phyloP scores from a whole-genome alignment of 37 sponge, comb jelly and placozoan genomes.

The Spongia lamella region DNA sequence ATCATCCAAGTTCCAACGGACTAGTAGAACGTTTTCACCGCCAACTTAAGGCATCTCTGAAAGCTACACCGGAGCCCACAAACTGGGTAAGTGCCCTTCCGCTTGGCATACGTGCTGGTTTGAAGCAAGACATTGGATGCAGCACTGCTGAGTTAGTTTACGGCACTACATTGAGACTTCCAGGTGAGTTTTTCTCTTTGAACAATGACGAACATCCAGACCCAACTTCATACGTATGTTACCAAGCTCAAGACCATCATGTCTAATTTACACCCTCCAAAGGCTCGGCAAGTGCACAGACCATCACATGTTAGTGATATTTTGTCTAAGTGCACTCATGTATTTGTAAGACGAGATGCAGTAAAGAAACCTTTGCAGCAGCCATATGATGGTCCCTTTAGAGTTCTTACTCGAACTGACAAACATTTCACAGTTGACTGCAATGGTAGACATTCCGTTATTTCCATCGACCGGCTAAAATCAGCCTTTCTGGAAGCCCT shows the following conservation, averaged over 20 bases:
- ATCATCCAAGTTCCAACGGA: conserved; percentile 28
- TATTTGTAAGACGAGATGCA: conserved; percentile 11
- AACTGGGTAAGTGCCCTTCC: background rate
- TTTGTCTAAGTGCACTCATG: conserved; percentile 21
- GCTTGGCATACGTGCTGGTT: conserved; percentile 19
- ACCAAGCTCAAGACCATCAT: no score
- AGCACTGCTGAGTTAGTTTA: conserved; percentile 24
- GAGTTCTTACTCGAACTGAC: background rate
- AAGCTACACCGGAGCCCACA: background rate
- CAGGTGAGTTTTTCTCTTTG: conserved; percentile 7
- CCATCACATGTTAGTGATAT: background rate
- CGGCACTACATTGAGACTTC: conserved; percentile 21
- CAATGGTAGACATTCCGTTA: background rate
- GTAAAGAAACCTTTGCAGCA: background rate
- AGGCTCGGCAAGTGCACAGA: no score
- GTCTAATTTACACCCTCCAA: background rate
- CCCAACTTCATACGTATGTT: no score
- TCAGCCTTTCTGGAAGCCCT: no score
- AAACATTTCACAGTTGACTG: conserved; percentile 11
- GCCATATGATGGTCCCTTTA: conserved; percentile 5
- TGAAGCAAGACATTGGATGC: conserved; percentile 16
- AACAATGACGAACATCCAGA: background rate
- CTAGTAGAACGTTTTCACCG: conserved; percentile 12
- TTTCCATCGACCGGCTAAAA: conserved; percentile 20
- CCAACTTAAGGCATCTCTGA: conserved; percentile 28